Percentiles rank a stretch among this genome's conserved stretches.
These are phyloP conservation scores for Diceros bicornis DNA, from an alignment of 2,797 vertebrate genomes.

Conservation along the genomic window DNA sequence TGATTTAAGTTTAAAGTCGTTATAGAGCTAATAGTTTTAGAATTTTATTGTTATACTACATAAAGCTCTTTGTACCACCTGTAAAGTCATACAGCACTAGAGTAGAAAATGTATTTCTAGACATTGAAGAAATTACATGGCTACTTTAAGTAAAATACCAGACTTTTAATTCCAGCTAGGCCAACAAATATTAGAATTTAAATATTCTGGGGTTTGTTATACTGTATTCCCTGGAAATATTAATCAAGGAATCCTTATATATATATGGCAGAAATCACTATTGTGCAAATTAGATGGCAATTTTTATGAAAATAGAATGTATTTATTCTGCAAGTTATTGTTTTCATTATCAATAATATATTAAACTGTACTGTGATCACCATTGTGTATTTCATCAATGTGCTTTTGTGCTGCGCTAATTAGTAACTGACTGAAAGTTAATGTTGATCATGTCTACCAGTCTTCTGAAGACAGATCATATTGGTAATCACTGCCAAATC, in stretches of 20 bases:
- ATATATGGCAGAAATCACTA: conserved; percentile 64
- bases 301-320: conserved; percentile 78
- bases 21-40: conserved; percentile 55
- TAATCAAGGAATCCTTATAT: conserved; percentile 66
- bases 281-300: conserved; percentile 52
- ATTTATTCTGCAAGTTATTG: conserved; percentile 81
- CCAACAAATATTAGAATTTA: conserved; percentile 18
- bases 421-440: conserved; percentile 87
- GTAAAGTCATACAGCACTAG: conserved; percentile 36
- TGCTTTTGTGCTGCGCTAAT: conserved; percentile 88
- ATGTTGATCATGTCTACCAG: conserved; percentile 83
- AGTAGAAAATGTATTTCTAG: conserved; percentile 42
- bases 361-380: conserved; percentile 76
- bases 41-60: conserved; percentile 60
- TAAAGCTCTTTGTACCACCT: conserved; percentile 42
- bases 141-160: conserved; percentile 47
- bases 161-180: not conserved
- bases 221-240: conserved; percentile 17
- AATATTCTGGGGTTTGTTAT: conserved; percentile 27
- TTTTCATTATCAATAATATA: conserved; percentile 84
- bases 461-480: conserved; percentile 76
- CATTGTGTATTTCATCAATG: conserved; percentile 79
- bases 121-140: not conserved
- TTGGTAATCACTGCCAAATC: conserved; percentile 79
- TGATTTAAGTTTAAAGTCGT: conserved; percentile 59